These are phyloP conservation scores for Sander lucioperca DNA, from an alignment of 2,113 vertebrate species.

Conservation along the genomic window DNA sequence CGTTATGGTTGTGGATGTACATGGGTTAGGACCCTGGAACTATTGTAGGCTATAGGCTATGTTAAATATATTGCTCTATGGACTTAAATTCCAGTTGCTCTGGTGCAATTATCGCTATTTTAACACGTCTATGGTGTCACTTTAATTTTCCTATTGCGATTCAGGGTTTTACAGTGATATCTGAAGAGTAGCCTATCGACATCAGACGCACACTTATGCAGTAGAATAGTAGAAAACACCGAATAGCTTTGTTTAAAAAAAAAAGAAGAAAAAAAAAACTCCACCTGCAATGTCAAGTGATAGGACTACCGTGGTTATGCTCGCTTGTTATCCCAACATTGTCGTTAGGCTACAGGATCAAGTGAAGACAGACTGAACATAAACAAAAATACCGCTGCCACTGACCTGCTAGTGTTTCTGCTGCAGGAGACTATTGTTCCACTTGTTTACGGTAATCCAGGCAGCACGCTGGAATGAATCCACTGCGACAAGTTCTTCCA, in stretches of 20 bases:
- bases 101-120: not conserved
- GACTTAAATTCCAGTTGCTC: not conserved
- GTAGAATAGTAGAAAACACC: not conserved
- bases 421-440: slow-evolving; percentile 78
- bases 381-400: slow-evolving; percentile 37
- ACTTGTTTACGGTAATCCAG: slow-evolving; percentile 70
- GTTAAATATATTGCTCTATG: not conserved
- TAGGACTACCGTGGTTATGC: slow-evolving; percentile 6
- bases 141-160: not conserved
- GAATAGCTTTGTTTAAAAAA: not conserved
- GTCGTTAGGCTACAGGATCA: not conserved
- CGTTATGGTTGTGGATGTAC: not conserved
- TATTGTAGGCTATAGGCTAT: no score
- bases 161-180: not conserved
- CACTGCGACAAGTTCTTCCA: slow-evolving; percentile 83
- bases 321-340: not conserved
- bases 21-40: not conserved
- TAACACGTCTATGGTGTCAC: slow-evolving; percentile 9
- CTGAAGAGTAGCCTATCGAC: not conserved
- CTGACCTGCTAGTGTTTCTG: slow-evolving; percentile 74
- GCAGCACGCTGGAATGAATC: slow-evolving; percentile 64
- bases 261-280: slow-evolving; percentile 6
- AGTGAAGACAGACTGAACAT: not conserved
- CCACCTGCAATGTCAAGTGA: slow-evolving; percentile 70
- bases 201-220: not conserved